A percentile compares a stretch with the other conserved stretches of the same genome.
Conservation (phyloP, 2,797 vertebrate genomes). For the Dicrostonyx torquatus region DNA sequence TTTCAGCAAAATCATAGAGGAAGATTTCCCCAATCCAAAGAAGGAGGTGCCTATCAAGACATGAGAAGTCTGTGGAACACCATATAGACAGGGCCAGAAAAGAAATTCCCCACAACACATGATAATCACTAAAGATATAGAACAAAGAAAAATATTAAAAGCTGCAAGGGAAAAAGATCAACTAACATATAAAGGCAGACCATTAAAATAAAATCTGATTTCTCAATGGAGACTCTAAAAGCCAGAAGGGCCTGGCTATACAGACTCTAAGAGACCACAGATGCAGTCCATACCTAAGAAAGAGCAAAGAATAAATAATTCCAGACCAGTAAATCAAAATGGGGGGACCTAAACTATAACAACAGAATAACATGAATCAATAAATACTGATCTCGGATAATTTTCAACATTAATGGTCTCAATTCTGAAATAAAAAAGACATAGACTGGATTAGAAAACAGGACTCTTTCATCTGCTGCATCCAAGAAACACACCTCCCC, state of each 20-base stretch:
- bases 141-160: not conserved
- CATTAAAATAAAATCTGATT: not conserved
- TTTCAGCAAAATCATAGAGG: not conserved
- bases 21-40: not conserved
- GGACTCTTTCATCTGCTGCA: too few species aligned
- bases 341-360: too few species aligned
- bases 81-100: not conserved
- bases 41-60: not conserved
- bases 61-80: not conserved
- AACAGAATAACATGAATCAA: too few species aligned
- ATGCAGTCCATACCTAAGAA: not conserved
- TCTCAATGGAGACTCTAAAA: not conserved
- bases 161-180: not conserved
- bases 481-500: too few species aligned
- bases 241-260: not conserved
- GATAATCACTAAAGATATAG: not conserved
- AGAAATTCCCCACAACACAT: not conserved
- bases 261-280: not conserved
- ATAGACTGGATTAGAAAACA: too few species aligned
- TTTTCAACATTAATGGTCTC: too few species aligned
- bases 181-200: not conserved
- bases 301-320: too few species aligned
- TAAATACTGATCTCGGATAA: too few species aligned
- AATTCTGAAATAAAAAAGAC: too few species aligned
- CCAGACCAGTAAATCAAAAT: too few species aligned